A percentile compares a stretch with the other conserved stretches of the same genome.
Conservation (phyloP, 2,113 vertebrate species). For the Dendrocopos noguchii region DNA sequence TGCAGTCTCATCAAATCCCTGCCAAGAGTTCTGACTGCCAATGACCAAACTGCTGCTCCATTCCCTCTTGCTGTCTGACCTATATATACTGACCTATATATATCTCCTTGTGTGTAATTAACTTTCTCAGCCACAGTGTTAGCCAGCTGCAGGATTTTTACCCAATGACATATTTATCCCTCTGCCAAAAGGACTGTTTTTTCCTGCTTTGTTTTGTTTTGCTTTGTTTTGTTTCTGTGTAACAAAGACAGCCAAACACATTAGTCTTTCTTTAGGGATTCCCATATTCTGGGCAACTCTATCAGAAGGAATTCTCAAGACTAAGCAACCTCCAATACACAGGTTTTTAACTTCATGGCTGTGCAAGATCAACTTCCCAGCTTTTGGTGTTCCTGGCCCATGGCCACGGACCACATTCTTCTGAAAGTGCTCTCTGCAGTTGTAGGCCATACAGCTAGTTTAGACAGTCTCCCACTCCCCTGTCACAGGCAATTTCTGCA, state of each 20-base stretch:
- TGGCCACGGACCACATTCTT: background rate
- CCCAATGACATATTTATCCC: background rate
- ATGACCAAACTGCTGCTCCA: background rate
- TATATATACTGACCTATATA: background rate
- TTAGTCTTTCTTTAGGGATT: slow-evolving; percentile 30
- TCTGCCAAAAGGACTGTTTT: slow-evolving; percentile 34
- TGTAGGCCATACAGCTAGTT: background rate
- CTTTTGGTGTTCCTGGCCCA: background rate
- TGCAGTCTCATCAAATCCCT: slow-evolving; percentile 15
- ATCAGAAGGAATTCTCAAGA: slow-evolving; percentile 14
- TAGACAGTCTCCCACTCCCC: background rate
- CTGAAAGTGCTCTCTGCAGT: background rate
- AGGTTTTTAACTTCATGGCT: background rate
- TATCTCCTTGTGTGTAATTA: slow-evolving; percentile 28
- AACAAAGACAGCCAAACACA: background rate
- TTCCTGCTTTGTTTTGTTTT: slow-evolving; percentile 14
- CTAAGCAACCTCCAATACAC: background rate
- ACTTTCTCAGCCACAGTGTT: slow-evolving; percentile 13
- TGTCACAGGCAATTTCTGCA: background rate
- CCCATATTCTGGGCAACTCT: background rate
- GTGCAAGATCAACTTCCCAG: background rate
- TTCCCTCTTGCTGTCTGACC: background rate
- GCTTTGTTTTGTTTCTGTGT: slow-evolving; percentile 29
- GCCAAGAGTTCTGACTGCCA: background rate
- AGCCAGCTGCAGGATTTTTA: slow-evolving; percentile 44